A percentile compares a stretch with the other conserved stretches of the same genome.
Evolutionary conservation across 2,888 invertebrate genomes (phyloP).

Genomic region (Drosophila melanosoma): DNA sequence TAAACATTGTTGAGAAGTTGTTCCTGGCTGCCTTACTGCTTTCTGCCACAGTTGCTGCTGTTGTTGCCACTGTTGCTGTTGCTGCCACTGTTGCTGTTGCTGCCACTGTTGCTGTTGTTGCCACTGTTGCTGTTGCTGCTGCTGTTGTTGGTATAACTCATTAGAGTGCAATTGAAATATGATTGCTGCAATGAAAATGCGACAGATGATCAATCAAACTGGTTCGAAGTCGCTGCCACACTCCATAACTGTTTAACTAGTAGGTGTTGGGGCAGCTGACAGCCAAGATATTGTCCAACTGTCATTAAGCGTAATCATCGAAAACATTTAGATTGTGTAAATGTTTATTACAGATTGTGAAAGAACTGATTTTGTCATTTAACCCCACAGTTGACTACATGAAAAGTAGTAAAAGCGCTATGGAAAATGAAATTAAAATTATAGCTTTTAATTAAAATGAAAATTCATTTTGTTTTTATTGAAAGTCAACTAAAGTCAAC

Average conservation of each 20-base stretch:
- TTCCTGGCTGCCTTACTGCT: slow-evolving; percentile 16
- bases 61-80: not conserved
- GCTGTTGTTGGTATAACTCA: slow-evolving; percentile 49
- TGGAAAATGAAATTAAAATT: not conserved
- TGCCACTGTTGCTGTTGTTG: slow-evolving; percentile 5
- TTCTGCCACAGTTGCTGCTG: not conserved
- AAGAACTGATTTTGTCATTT: not conserved
- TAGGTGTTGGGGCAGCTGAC: slow-evolving; percentile 36
- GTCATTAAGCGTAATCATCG: slow-evolving; percentile 8
- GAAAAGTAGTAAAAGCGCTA: not conserved
- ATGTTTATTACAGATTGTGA: not conserved
- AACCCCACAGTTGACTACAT: not conserved
- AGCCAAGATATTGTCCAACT: slow-evolving; percentile 26
- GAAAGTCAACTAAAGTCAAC: not conserved
- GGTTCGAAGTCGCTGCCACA: slow-evolving; percentile 40
- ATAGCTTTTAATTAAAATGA: not conserved
- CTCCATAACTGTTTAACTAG: not conserved
- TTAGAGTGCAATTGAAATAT: slow-evolving; percentile 75
- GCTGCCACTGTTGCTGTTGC: slow-evolving; percentile 1
- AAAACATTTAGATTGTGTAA: not conserved
- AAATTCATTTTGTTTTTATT: not conserved
- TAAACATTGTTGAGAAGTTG: slow-evolving; percentile 25
- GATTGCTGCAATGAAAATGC: slow-evolving; percentile 69
- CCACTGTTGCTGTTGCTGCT: slow-evolving; percentile 9
- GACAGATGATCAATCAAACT: slow-evolving; percentile 75